Conservation (phyloP, 2,888 invertebrate genomes). For the Eupithecia subumbrata region DNA sequence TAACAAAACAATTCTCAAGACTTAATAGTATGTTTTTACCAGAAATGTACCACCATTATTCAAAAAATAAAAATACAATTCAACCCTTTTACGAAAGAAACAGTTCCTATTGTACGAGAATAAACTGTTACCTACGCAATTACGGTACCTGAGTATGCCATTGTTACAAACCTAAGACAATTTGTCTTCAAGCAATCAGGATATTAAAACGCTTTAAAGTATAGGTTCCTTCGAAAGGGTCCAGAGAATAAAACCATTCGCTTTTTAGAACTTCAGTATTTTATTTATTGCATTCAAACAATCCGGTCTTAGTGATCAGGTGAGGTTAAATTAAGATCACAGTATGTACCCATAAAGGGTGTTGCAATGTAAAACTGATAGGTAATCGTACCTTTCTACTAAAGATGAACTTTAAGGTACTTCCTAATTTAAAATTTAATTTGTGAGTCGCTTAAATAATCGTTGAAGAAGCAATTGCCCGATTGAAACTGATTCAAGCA, state of each 20-base stretch:
- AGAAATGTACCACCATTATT: slow-evolving; percentile 63
- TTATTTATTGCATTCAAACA: no score
- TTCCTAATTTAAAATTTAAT: no score
- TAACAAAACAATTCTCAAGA: not conserved
- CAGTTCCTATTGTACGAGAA: slow-evolving; percentile 40
- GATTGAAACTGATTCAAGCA: not conserved
- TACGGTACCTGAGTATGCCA: slow-evolving; percentile 40
- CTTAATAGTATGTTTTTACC: slow-evolving; percentile 27
- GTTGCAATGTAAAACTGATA: no score
- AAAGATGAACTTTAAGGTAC: no score
- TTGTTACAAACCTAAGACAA: slow-evolving; percentile 4
- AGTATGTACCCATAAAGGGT: no score
- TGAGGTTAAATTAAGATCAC: no score
- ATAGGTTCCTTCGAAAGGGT: not conserved
- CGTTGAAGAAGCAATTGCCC: no score
- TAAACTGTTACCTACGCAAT: slow-evolving; percentile 27
- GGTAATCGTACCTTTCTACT: no score
- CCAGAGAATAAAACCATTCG: not conserved
- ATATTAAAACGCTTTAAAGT: not conserved
- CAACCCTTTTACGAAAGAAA: slow-evolving; percentile 38
- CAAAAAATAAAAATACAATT: slow-evolving; percentile 38
- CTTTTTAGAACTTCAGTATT: no score
- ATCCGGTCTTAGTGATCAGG: no score
- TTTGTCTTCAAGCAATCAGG: not conserved
- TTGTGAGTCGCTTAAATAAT: no score